These are phyloP conservation scores for Zelleria hepariella DNA, from an alignment of 2,888 invertebrate species.

Conservation along the genomic window DNA sequence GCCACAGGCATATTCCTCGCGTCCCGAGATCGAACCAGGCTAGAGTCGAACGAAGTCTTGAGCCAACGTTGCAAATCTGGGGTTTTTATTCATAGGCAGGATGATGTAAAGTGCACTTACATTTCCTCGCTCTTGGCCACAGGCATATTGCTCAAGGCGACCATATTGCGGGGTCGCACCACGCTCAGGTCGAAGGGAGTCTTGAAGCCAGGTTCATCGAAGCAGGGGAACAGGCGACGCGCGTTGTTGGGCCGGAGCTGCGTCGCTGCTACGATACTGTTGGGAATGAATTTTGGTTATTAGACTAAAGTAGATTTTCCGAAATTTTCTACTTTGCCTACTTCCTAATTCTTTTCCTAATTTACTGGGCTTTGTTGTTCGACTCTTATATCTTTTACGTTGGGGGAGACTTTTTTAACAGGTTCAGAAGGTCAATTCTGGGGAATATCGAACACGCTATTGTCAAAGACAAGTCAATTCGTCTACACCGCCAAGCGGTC, in stretches of 20 bases:
- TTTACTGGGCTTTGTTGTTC: too few relatives aligned
- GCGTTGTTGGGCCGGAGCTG: slow-evolving; percentile 81
- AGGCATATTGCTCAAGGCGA: slow-evolving; percentile 76
- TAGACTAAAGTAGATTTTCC: background rate
- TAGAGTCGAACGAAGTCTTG: too few relatives aligned
- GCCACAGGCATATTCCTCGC: too few relatives aligned
- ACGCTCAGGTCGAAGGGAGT: slow-evolving; percentile 77
- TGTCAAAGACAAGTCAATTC: too few relatives aligned
- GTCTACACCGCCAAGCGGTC: too few relatives aligned
- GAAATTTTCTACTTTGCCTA: too few relatives aligned
- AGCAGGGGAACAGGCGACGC: slow-evolving; percentile 84
- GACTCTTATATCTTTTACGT: too few relatives aligned
- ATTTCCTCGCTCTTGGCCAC: slow-evolving; percentile 69
- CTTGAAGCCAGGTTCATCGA: slow-evolving; percentile 84
- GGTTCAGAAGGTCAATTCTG: too few relatives aligned
- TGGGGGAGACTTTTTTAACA: too few relatives aligned
- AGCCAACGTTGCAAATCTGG: background rate
- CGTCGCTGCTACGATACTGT: slow-evolving; percentile 76
- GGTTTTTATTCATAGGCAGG: background rate
- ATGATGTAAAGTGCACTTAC: slow-evolving; percentile 53
- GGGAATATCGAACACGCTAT: too few relatives aligned
- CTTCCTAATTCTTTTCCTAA: too few relatives aligned
- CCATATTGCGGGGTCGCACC: slow-evolving; percentile 72
- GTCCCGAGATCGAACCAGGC: too few relatives aligned
- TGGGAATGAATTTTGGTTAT: background rate